A percentile compares a stretch with the other conserved stretches of the same genome.
These are phyloP conservation scores for Pheosia gnoma DNA, from an alignment of 2,888 invertebrate species.

Conservation along the genomic window DNA sequence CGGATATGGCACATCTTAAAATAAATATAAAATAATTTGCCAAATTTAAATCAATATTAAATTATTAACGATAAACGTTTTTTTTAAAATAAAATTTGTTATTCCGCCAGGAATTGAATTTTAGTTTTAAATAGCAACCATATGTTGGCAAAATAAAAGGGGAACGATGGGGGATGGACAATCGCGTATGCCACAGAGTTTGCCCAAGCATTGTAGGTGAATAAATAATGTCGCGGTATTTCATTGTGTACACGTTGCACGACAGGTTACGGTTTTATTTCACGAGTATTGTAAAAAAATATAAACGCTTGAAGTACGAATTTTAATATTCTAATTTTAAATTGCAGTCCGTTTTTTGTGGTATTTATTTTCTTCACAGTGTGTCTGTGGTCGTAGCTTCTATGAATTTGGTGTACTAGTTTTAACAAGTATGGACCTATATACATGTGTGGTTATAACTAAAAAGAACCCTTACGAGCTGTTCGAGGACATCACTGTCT, in stretches of 20 bases:
- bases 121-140: background rate
- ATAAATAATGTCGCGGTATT: background rate
- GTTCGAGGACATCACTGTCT: too few species aligned
- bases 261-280: background rate
- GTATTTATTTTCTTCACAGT: too few species aligned
- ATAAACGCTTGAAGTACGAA: too few species aligned
- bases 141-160: background rate
- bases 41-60: constrained; percentile 3
- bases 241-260: background rate
- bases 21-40: background rate
- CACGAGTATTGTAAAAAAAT: too few species aligned
- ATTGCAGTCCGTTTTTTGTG: too few species aligned
- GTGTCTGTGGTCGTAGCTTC: too few species aligned
- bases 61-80: background rate
- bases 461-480: too few species aligned
- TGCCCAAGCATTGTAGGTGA: background rate
- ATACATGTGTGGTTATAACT: too few species aligned
- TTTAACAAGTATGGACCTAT: too few species aligned
- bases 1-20: background rate
- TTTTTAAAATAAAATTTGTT: background rate
- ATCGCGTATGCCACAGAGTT: background rate
- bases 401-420: too few species aligned
- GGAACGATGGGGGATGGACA: background rate
- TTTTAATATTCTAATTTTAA: too few species aligned
- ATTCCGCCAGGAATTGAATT: background rate